phyloP scores from a whole-genome alignment of 23 tunicate species.

The Aplidium turbinatum region DNA sequence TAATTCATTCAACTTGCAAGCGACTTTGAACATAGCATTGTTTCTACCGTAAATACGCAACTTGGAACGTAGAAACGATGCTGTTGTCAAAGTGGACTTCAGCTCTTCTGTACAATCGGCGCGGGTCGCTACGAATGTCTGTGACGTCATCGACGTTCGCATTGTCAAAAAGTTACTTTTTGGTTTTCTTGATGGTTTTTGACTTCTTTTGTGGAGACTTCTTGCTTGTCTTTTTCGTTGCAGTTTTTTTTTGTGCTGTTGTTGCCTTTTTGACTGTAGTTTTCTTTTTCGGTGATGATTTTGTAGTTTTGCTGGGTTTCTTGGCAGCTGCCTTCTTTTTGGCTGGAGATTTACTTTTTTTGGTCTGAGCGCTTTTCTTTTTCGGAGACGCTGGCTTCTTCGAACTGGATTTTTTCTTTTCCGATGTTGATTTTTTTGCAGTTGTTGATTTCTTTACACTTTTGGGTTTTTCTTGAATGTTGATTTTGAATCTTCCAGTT shows the following conservation, averaged over 20 bases:
- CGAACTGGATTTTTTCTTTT: constrained; percentile 16
- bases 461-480: background rate
- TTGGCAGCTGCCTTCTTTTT: constrained; percentile 20
- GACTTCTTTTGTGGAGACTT: constrained; percentile 34
- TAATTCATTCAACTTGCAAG: too few relatives aligned
- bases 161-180: too few relatives aligned
- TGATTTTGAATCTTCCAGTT: constrained; percentile 56
- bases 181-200: constrained; percentile 7
- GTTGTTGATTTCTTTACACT: constrained; percentile 10
- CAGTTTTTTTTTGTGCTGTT: constrained; percentile 25
- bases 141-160: too few relatives aligned
- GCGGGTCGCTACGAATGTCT: too few relatives aligned
- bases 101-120: too few relatives aligned
- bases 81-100: too few relatives aligned
- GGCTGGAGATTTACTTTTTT: constrained; percentile 1
- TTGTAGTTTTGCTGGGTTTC: background rate
- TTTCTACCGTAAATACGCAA: too few relatives aligned
- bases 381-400: constrained; percentile 28
- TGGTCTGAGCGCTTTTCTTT: background rate
- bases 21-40: too few relatives aligned
- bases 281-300: background rate
- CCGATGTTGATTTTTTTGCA: background rate
- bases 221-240: constrained; percentile 39
- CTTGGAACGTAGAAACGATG: too few relatives aligned
- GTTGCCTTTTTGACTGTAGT: background rate